Percentiles rank a stretch among this genome's conserved stretches.
phyloP scores from a whole-genome alignment of 2,888 invertebrate species.

The Scaptomyza reducta region DNA sequence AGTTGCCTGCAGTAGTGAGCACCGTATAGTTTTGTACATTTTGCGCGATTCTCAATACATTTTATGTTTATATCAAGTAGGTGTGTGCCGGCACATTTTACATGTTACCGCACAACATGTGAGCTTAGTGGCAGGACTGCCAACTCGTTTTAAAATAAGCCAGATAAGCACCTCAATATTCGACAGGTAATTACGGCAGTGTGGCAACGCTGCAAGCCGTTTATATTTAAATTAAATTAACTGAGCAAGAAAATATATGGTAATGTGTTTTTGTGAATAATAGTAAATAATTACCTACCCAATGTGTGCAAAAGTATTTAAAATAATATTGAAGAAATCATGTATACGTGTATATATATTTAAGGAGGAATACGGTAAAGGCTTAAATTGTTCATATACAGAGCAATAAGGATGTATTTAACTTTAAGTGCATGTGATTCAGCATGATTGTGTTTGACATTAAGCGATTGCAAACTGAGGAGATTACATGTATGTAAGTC shows the following conservation, averaged over 20 bases:
- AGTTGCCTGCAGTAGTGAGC: slow-evolving; percentile 18
- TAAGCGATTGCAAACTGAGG: slow-evolving; percentile 42
- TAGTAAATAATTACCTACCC: too few relatives aligned
- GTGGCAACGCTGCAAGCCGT: slow-evolving; percentile 30
- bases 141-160: slow-evolving; percentile 7
- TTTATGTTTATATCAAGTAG: slow-evolving; percentile 14
- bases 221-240: too few relatives aligned
- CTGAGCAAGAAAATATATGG: too few relatives aligned
- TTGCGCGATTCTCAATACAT: slow-evolving; percentile 20
- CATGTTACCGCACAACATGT: slow-evolving; percentile 69
- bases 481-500: slow-evolving; percentile 19
- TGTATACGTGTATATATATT: slow-evolving; percentile 30
- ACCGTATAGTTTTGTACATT: slow-evolving; percentile 48
- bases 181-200: not conserved
- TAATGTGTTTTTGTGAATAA: too few relatives aligned
- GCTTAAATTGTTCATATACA: slow-evolving; percentile 44
- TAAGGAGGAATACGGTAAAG: slow-evolving; percentile 36
- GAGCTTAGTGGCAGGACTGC: slow-evolving; percentile 23
- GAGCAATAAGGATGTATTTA: slow-evolving; percentile 37
- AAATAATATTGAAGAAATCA: slow-evolving; percentile 28
- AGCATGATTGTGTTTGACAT: slow-evolving; percentile 22
- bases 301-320: too few relatives aligned
- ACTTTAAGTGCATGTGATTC: slow-evolving; percentile 30
- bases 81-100: slow-evolving; percentile 44
- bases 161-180: not conserved